Evolutionary conservation across 2,797 vertebrate species (phyloP), one percentile per base, ranked within the genome.

Genomic region (Triplophysa bombifrons): DNA sequence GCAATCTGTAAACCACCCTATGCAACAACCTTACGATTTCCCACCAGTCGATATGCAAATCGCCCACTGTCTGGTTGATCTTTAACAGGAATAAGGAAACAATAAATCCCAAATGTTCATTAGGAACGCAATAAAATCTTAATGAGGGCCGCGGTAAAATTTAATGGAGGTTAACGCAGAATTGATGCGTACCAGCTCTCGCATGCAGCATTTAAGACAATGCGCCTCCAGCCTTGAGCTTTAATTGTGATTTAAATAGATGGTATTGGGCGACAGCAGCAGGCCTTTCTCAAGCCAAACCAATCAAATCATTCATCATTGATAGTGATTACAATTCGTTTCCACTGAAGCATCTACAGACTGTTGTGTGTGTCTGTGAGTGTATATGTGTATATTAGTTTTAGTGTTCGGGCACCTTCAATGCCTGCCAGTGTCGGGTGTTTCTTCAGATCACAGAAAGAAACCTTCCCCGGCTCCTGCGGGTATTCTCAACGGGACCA

Each of bases 401-500:
- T 30, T 27, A 27, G 27, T 60, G 75, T 55, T 46, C 0, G 2
- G 30, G 58, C 58, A 55, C 34, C 56, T 55, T 22, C 11, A n/a
- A 25, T 71, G 76, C 22, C 76, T 81, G 88, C 79, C 84, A 64
- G 48, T 16, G 71, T 80, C 85, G 81, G 85, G 68, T 66, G 60
- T 44, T 53, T 46, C 70, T 60, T 71, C 11, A 72, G 73, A 80
- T 87, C 83, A 63, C 67, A 79, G 72, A 78, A 74, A 58, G 7
- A 9, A 50, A 66, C 79, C 66, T 30, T 30, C 30, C 4, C 27
- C 84, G 83, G 3, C 76, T 85, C 86, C 84, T 69, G 56, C 86
- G 88, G 87, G 84, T 87, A 86, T 84, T 85, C 84, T 74, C 86
- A 78, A 11, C 46, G 87, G 87, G 87, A 84, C 85, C 84, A 85